phyloP scores from a whole-genome alignment of 2,113 vertebrate genomes.

The Pardalotus punctatus region DNA sequence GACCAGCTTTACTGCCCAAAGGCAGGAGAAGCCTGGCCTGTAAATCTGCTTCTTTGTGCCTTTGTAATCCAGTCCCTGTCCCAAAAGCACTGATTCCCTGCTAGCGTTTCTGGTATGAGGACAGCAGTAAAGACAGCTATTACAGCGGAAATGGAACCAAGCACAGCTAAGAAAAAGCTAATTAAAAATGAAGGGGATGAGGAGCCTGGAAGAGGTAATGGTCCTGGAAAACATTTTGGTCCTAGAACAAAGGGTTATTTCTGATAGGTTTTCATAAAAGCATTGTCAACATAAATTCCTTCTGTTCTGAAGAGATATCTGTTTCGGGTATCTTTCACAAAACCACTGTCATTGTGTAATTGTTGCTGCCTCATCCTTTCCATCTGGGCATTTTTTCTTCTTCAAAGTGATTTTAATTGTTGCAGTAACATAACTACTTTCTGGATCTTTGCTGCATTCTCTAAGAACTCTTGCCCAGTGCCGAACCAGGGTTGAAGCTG shows the following conservation, averaged over 20 bases:
- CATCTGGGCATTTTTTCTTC: neutral
- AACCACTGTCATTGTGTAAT: neutral
- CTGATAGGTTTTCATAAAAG: conserved; percentile 15
- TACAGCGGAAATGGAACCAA: neutral
- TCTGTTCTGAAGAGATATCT: neutral
- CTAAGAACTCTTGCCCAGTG: neutral
- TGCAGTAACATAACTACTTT: neutral
- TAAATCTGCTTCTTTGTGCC: neutral
- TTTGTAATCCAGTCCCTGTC: neutral
- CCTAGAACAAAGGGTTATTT: neutral
- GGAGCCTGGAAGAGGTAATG: neutral
- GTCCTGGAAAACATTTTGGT: neutral
- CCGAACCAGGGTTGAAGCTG: neutral
- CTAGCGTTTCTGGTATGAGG: neutral
- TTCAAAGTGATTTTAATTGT: neutral
- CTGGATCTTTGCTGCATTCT: neutral
- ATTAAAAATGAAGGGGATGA: conserved; percentile 40
- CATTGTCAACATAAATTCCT: neutral
- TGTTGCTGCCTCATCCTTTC: neutral
- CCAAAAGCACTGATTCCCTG: neutral
- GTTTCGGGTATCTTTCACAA: neutral
- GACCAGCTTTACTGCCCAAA: neutral
- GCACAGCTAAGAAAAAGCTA: neutral
- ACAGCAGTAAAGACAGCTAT: neutral
- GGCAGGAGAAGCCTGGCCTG: neutral